These are phyloP conservation scores for Acromyrmex charruanus DNA, from an alignment of 1,140 invertebrate genomes.

Conservation along the genomic window DNA sequence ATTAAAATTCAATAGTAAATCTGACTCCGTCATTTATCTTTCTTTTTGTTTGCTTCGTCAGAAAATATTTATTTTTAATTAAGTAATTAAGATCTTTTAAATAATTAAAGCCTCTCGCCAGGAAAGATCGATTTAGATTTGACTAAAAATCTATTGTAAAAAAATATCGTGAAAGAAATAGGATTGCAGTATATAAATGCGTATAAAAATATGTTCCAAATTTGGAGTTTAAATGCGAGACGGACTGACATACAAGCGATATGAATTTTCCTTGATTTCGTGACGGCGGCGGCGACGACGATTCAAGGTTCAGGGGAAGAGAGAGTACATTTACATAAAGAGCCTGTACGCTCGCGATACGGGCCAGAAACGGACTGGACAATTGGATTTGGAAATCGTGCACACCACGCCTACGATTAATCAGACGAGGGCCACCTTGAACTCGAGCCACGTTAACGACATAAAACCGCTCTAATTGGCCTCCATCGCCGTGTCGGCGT, in stretches of 20 bases:
- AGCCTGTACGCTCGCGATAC: background rate
- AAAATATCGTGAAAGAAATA: background rate
- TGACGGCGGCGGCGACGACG: background rate
- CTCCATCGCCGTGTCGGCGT: constrained; percentile 14
- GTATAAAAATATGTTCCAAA: background rate
- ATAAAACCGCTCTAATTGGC: constrained; percentile 70
- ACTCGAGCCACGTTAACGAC: constrained; percentile 67
- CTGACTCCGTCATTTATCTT: background rate
- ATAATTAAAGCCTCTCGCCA: background rate
- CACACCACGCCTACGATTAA: constrained; percentile 65
- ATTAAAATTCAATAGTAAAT: background rate
- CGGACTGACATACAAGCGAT: too few relatives aligned
- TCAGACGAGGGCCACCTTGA: constrained; percentile 64
- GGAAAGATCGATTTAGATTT: background rate
- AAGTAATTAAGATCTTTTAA: background rate
- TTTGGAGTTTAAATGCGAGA: background rate
- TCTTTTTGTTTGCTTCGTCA: background rate
- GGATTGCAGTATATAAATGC: background rate
- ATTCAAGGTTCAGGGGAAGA: constrained; percentile 54
- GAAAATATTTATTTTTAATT: background rate
- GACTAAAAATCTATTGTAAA: background rate
- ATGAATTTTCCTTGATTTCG: constrained; percentile 30
- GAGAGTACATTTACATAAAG: constrained; percentile 67
- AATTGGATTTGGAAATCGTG: constrained; percentile 71
- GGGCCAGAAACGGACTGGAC: constrained; percentile 37